These are phyloP conservation scores for Brenthis ino DNA, from an alignment of 2,888 invertebrate genomes.

Conservation along the genomic window DNA sequence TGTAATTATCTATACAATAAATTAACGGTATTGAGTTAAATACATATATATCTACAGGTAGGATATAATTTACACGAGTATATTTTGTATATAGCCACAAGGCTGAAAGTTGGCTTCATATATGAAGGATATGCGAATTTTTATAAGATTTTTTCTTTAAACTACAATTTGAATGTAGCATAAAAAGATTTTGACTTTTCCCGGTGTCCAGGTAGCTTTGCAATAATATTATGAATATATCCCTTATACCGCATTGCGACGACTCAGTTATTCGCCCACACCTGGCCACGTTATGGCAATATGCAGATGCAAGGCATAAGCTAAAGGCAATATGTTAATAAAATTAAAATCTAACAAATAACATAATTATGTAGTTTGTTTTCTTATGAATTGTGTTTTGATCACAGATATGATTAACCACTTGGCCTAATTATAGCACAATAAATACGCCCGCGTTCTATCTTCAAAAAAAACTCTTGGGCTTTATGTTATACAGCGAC, in stretches of 20 bases:
- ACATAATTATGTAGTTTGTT: neutral
- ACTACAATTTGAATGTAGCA: constrained; percentile 18
- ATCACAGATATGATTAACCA: too few relatives aligned
- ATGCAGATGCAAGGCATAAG: constrained; percentile 50
- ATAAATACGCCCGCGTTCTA: too few relatives aligned
- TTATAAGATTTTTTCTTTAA: neutral
- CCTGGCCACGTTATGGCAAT: constrained; percentile 72
- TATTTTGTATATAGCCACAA: too few relatives aligned
- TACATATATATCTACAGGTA: too few relatives aligned
- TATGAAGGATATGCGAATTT: neutral
- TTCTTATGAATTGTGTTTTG: too few relatives aligned
- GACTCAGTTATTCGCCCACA: constrained; percentile 76
- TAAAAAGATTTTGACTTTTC: constrained; percentile 40
- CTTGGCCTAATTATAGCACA: too few relatives aligned
- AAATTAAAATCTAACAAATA: neutral
- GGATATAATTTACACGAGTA: too few relatives aligned
- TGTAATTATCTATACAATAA: too few relatives aligned
- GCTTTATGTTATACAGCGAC: too few relatives aligned
- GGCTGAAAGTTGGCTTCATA: too few relatives aligned
- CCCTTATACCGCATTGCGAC: constrained; percentile 76
- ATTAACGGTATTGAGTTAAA: too few relatives aligned
- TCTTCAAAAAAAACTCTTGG: too few relatives aligned
- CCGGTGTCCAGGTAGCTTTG: constrained; percentile 42
- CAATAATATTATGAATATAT: constrained; percentile 75
- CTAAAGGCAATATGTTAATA: constrained; percentile 29